These are phyloP conservation scores for Limnephilus auricula DNA, from an alignment of 2,888 invertebrate species.

Conservation along the genomic window DNA sequence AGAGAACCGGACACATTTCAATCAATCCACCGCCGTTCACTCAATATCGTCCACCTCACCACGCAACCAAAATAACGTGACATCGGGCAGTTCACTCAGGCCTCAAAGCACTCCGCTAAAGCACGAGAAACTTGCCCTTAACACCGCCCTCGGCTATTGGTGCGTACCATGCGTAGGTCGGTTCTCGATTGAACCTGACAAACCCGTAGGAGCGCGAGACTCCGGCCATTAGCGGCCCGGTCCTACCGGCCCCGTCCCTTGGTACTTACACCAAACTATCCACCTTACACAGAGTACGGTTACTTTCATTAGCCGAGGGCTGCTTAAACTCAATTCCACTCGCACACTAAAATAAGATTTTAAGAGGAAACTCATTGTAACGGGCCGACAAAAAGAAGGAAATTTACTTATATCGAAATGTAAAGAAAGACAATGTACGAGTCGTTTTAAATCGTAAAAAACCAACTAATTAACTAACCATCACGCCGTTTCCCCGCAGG, in stretches of 20 bases:
- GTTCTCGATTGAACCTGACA: neutral
- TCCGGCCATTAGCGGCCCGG: neutral
- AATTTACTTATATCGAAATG: neutral
- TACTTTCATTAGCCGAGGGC: neutral
- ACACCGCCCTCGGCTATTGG: neutral
- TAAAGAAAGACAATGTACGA: too few relatives aligned
- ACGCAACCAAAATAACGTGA: neutral
- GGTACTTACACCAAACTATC: neutral
- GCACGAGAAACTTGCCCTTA: neutral
- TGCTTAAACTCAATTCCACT: neutral
- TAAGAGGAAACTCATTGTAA: neutral
- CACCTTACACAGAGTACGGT: neutral
- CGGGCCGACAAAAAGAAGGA: neutral
- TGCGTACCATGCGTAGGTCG: neutral
- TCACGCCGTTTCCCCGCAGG: too few relatives aligned
- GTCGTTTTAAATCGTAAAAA: too few relatives aligned
- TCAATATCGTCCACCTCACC: neutral
- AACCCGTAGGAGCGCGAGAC: neutral
- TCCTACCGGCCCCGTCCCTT: neutral
- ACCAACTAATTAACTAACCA: too few relatives aligned
- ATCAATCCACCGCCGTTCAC: neutral
- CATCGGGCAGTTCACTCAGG: neutral
- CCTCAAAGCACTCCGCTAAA: neutral
- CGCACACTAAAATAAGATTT: neutral
- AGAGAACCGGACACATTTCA: too few relatives aligned